These are phyloP conservation scores for Drosophila kanapiae DNA, from an alignment of 1,140 invertebrate species.

Conservation along the genomic window DNA sequence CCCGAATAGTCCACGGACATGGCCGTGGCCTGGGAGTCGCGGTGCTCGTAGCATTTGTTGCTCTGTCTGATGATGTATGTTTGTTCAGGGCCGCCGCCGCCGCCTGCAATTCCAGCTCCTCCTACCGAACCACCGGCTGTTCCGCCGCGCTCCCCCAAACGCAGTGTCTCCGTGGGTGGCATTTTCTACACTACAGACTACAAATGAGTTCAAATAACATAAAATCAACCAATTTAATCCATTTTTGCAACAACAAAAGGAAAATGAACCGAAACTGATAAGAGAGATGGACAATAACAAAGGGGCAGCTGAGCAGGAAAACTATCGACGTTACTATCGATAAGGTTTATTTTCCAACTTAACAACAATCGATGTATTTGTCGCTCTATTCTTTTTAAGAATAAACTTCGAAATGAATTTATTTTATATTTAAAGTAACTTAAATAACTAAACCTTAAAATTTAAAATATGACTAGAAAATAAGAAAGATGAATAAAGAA, in stretches of 20 bases:
- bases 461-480: too few relatives aligned
- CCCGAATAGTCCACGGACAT: slow-evolving; percentile 96
- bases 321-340: neutral
- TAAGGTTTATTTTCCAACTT: too few relatives aligned
- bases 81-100: slow-evolving; percentile 52
- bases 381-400: neutral
- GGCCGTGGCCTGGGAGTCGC: slow-evolving; percentile 92
- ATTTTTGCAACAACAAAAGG: slow-evolving; percentile 23
- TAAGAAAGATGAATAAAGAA: too few relatives aligned
- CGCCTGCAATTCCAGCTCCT: slow-evolving; percentile 14
- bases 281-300: slow-evolving; percentile 32
- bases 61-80: slow-evolving; percentile 76
- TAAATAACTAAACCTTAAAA: too few relatives aligned
- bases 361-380: neutral
- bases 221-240: slow-evolving; percentile 44
- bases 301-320: neutral
- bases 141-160: slow-evolving; percentile 52
- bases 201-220: slow-evolving; percentile 19
- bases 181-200: slow-evolving; percentile 31
- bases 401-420: neutral
- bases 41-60: slow-evolving; percentile 78
- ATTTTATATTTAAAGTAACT: too few relatives aligned
- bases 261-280: slow-evolving; percentile 40
- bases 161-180: slow-evolving; percentile 72
- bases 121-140: slow-evolving; percentile 29